Evolutionary conservation across 1,140 invertebrate species (phyloP), one percentile per base, ranked within the genome.

Genomic region (Colletes gigas): DNA sequence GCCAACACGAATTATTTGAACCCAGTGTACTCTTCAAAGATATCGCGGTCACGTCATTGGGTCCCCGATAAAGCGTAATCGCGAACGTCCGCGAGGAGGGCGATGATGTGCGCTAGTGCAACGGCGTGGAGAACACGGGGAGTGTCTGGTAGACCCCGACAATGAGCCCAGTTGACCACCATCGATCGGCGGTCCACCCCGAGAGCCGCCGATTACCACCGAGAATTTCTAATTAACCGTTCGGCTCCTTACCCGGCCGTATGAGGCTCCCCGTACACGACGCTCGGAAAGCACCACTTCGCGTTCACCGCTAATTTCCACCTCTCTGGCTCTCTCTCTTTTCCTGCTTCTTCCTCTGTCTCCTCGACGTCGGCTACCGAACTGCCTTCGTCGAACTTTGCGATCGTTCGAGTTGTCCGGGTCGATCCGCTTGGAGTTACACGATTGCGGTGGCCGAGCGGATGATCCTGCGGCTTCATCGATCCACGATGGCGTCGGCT

Each of bases 181-280:
- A 81, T 81, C 78, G 78, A 76, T 76, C 78, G 71, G 72, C 9
- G 74, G 80, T 82, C 66, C 66, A 70, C 65, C 52, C 59, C 52
- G 70, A 79, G 78, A 73, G 39, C 69, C 78, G 47, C 75, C 80
- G 74, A 78, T 82, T 82, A 82, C 80, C 74, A 78, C 70, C 47
- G 80, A 78, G 80, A 82, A 82, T 81, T 81, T 81, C 74, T 82
- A 82, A 82, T 82, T 82, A 82, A 82, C 80, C 74, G 59, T 82
- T 82, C 59, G 50, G 50, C 80, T 73, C 74, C 74, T 78, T 78
- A 68, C 44, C 14, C 19, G n/a, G 55, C 47, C 68, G 44, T 71
- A 57, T 50, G 62, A 41, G 59, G 52, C 52, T 39, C 10, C 30
- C 47, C 66, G 17, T 50, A 52, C 39, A 52, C 39, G 44, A 63